Evolutionary conservation across 2,797 vertebrate genomes (phyloP), one percentile per base, ranked within the genome.

Genomic region (Onychomys arenicola): DNA sequence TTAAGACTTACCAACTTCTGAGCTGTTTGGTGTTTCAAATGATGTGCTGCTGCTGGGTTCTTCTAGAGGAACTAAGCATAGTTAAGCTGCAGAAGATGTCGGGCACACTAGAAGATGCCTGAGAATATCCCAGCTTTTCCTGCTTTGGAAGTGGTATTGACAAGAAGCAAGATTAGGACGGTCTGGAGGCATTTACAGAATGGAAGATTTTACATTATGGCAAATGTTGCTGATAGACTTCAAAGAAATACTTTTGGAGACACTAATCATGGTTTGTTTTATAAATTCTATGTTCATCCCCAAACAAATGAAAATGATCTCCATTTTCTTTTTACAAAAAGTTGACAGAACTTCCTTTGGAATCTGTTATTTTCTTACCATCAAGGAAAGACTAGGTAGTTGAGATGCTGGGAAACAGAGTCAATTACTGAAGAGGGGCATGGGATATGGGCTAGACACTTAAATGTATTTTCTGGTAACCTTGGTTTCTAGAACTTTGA

Each of bases 1-100:
- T 67, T 25, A 40, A 73, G 37, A 40, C 37, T 6, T 75, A 89
- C 25, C 8, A 61, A 11, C 4, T 37, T 67, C 63, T 37, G 40
- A 81, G 23, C 9, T 59, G 91, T 83, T 94, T 34, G 7, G 52
- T 83, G 46, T 93, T 95, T 91, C 92, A 90, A 4, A 75, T 23
- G 9, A 85, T 59, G 14, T 34, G 16, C 29, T 67, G 13, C 37
- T 55, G 13, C 37, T 55, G 27, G 25, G 25, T 71, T 16, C 69
- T 73, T 14, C 69, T 91, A 69, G 90, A 86, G 73, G 21, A 25
- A 75, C 40, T 76, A 40, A 55, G 13, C 17, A 0, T 96, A 16
- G 95, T 96, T 93, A 81, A 34, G n/a, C 10, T 61, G 73, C 52
- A 90, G 67, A 82, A 94, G 85, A 95, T 40, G 92, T 90, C 1